phyloP scores from a whole-genome alignment of 2,797 vertebrate species.

The Scleropages formosus region DNA sequence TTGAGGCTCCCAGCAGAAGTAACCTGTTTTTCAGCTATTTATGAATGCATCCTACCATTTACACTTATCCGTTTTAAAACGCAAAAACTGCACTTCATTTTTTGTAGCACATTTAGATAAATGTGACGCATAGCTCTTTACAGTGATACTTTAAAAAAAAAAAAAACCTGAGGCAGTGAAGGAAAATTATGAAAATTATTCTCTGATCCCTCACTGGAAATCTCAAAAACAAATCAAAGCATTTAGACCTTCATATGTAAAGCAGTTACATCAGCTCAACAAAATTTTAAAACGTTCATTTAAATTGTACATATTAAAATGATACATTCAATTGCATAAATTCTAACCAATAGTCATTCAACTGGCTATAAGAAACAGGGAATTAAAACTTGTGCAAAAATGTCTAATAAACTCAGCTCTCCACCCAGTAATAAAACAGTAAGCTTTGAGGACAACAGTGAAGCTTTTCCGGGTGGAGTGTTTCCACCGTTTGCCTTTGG shows the following conservation, averaged over 20 bases:
- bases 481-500: conserved; percentile 58
- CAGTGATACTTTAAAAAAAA: neutral
- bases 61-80: too few species aligned
- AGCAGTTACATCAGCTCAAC: neutral
- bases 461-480: conserved; percentile 54
- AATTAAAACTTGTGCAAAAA: neutral
- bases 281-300: neutral
- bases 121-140: neutral
- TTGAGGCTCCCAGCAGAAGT: neutral
- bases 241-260: conserved; percentile 30
- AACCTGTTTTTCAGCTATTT: neutral
- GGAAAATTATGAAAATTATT: neutral
- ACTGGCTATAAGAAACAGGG: neutral
- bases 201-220: neutral
- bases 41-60: neutral
- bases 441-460: conserved; percentile 63
- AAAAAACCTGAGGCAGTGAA: too few species aligned
- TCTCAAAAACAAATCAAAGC: conserved; percentile 14
- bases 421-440: conserved; percentile 53
- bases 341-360: neutral
- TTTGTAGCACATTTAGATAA: neutral
- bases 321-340: neutral
- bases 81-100: neutral
- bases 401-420: conserved; percentile 1
- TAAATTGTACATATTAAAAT: neutral